Evolutionary conservation across 2,113 vertebrate species (phyloP), one percentile per base, ranked within the genome.

Genomic region (Brachyhypopomus gauderio): DNA sequence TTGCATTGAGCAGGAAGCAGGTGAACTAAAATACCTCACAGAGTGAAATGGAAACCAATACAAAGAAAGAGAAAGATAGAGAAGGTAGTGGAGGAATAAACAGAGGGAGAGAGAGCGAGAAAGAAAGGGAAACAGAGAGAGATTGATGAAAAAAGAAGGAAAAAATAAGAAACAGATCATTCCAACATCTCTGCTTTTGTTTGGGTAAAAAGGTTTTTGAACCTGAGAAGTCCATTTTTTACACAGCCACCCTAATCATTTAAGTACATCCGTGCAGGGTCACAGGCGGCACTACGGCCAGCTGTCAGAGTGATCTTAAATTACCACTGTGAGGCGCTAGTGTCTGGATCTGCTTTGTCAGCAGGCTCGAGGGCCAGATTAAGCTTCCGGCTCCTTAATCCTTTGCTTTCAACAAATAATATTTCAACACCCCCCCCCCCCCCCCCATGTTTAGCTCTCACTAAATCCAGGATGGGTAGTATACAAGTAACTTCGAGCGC

Each of bases 301-400:
- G 84, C 89, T 87, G 89, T 88, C 84, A 88, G 81, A 84, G 48
- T 45, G 71, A 3, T 67, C 72, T 86, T 88, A 88, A 86, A 69
- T 56, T 80, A 72, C 74, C 36, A 45, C 22, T 17, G 14, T 79
- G n/a, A 5, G 3, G 76, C 81, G 83, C 83, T 78, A 60, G 25
- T 64, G 70, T 69, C 79, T 87, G 84, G 64, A 52, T 56, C 55
- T 45, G 56, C 70, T 82, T 84, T 84, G 79, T 75, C 30, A 56
- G 55, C 30, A 52, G 52, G 48, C 69, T 63, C 73, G 60, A 73
- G 74, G 79, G 62, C 64, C 64, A 25, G 80, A 79, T 86, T 88
- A 86, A 83, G 73, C 72, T 62, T 82, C 74, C 86, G 86, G 87
- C 81, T 85, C 70, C 52, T 85, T 89, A 89, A 90, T 90, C 88